phyloP scores from a whole-genome alignment of 2,797 vertebrate genomes.

The Mus caroli region DNA sequence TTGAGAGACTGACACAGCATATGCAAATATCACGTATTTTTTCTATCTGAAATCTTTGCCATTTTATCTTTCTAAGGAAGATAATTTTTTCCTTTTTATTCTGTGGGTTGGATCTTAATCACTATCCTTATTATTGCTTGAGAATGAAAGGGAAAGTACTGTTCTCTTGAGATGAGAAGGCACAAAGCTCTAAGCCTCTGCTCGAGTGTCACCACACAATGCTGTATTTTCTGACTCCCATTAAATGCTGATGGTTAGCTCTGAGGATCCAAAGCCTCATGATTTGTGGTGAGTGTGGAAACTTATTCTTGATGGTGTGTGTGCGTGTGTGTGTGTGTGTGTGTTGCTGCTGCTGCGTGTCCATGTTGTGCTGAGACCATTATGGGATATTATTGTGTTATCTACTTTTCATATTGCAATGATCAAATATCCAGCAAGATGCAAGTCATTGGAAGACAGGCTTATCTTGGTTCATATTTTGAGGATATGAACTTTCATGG shows the following conservation, averaged over 20 bases:
- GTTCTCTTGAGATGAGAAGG: background rate
- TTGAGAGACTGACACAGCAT: background rate
- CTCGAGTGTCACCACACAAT: background rate
- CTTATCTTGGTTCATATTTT: background rate
- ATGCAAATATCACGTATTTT: background rate
- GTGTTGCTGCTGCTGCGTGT: background rate
- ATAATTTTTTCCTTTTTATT: conserved; percentile 10
- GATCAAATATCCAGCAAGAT: background rate
- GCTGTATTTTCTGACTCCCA: background rate
- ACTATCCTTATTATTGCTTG: background rate
- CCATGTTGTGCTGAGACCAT: background rate
- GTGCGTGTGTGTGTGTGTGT: background rate
- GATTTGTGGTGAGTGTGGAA: accelerated
- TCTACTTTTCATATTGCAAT: background rate
- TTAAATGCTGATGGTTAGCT: background rate
- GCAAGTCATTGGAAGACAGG: background rate
- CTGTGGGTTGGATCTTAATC: conserved; percentile 13
- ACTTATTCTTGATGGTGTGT: background rate
- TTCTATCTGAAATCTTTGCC: background rate
- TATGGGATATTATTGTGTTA: background rate
- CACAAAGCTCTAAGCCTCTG: background rate
- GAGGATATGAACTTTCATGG: no score
- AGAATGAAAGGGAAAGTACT: background rate
- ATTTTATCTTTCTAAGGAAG: background rate
- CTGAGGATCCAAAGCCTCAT: background rate